Evolutionary conservation across 1,140 invertebrate species (phyloP).

Genomic region (Calycopis cecrops): DNA sequence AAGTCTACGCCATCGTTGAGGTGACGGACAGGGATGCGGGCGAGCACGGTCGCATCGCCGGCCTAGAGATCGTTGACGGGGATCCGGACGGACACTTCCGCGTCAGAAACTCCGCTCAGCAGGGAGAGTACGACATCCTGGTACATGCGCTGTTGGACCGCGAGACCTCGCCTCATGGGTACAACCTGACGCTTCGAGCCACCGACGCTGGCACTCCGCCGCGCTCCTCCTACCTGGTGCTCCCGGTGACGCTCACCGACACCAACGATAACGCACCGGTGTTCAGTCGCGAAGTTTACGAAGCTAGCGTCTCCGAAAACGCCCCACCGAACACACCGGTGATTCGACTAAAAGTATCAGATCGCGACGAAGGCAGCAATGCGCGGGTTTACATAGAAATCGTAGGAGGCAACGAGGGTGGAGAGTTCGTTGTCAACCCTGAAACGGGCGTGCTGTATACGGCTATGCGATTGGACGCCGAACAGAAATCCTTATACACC

Average conservation of each 20-base stretch:
- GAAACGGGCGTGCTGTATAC: slow-evolving; percentile 94
- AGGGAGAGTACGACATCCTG: slow-evolving; percentile 85
- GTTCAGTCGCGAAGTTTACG: slow-evolving; percentile 92
- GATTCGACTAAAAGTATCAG: slow-evolving; percentile 89
- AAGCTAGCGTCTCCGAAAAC: slow-evolving; percentile 91
- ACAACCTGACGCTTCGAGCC: slow-evolving; percentile 91
- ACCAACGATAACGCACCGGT: slow-evolving; percentile 90
- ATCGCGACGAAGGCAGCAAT: slow-evolving; percentile 88
- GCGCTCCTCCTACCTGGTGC: slow-evolving; percentile 82
- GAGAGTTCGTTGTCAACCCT: slow-evolving; percentile 90
- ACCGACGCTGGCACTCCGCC: slow-evolving; percentile 89
- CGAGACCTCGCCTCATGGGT: slow-evolving; percentile 84
- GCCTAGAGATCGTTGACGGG: slow-evolving; percentile 91
- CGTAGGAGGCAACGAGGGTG: slow-evolving; percentile 92
- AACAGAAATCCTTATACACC: slow-evolving; percentile 91
- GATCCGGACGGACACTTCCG: slow-evolving; percentile 92
- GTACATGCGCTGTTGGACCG: slow-evolving; percentile 86
- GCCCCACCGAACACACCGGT: slow-evolving; percentile 92
- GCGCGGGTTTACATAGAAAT: slow-evolving; percentile 91
- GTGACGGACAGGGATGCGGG: slow-evolving; percentile 90
- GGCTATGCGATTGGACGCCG: slow-evolving; percentile 88
- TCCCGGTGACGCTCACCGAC: slow-evolving; percentile 87
- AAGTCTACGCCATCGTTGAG: slow-evolving; percentile 92
- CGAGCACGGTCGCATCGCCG: slow-evolving; percentile 87
- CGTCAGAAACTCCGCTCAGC: slow-evolving; percentile 77